phyloP scores from a whole-genome alignment of 2,797 vertebrate species.

The Siniperca undulata region DNA sequence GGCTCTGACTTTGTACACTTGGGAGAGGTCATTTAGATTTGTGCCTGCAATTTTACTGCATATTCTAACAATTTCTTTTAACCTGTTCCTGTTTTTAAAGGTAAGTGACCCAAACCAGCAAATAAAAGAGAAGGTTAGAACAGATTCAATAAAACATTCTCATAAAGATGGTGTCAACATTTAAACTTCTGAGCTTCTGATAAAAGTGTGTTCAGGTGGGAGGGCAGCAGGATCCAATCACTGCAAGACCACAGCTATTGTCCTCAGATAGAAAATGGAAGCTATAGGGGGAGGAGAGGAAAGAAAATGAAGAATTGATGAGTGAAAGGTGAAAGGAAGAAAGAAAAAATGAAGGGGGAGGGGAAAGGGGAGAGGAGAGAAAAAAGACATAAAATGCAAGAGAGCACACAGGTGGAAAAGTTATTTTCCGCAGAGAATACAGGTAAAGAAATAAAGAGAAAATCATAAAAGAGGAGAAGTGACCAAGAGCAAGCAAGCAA shows the following conservation, averaged over 20 bases:
- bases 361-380: neutral
- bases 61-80: too few species aligned
- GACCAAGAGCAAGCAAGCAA: neutral
- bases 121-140: neutral
- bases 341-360: neutral
- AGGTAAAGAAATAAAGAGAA: neutral
- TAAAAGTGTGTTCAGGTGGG: constrained; percentile 1
- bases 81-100: neutral
- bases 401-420: neutral
- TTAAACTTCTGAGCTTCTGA: too few species aligned
- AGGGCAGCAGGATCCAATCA: constrained; percentile 37
- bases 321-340: neutral
- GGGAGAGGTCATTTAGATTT: neutral
- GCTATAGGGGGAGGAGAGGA: neutral
- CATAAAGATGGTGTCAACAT: neutral
- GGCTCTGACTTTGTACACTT: neutral
- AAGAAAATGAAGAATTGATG: neutral
- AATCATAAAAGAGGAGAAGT: neutral
- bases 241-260: neutral
- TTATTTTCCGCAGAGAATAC: constrained; percentile 10
- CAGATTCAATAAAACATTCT: neutral
- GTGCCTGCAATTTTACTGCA: neutral
- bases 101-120: neutral
- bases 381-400: neutral
- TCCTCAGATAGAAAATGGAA: neutral